Percentiles rank a stretch among this genome's conserved stretches.
phyloP scores from a whole-genome alignment of 1,140 invertebrate species.

The Batillaria attramentaria region DNA sequence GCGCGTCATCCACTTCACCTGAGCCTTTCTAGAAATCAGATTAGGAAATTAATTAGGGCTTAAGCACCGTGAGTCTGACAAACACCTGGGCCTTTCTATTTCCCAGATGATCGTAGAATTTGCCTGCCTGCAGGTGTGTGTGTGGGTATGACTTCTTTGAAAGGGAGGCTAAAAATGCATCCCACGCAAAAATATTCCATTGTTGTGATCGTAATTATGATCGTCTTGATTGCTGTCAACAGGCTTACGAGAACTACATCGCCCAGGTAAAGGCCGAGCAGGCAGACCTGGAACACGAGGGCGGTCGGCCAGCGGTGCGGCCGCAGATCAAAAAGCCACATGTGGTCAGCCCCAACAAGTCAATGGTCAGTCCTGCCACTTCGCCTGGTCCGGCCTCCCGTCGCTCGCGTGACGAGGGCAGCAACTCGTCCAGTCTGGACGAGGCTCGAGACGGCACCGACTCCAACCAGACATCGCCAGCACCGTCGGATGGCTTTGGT shows the following conservation, averaged over 20 bases:
- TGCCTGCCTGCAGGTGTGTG: too few species aligned
- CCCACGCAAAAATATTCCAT: too few species aligned
- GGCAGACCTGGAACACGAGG: constrained; percentile 68
- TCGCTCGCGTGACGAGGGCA: neutral
- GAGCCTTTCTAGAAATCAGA: too few species aligned
- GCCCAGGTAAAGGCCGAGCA: constrained; percentile 71
- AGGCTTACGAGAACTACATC: constrained; percentile 75
- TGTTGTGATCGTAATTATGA: too few species aligned
- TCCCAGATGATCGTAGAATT: too few species aligned
- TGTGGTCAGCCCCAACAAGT: constrained; percentile 24
- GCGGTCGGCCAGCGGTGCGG: constrained; percentile 63
- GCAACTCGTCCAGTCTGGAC: constrained; percentile 50
- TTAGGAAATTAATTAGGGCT: too few species aligned
- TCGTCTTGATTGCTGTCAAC: constrained; percentile 29
- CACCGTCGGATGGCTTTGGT: constrained; percentile 12
- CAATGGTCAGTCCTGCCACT: neutral
- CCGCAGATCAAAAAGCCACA: constrained; percentile 75
- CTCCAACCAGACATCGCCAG: constrained; percentile 51
- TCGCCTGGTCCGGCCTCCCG: neutral
- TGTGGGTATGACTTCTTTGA: too few species aligned
- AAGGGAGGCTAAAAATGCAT: too few species aligned
- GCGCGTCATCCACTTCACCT: too few species aligned
- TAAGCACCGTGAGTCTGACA: too few species aligned
- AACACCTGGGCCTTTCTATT: too few species aligned
- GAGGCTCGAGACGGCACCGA: constrained; percentile 45